A percentile compares a stretch with the other conserved stretches of the same genome.
Evolutionary conservation across 1,140 invertebrate species (phyloP).

Genomic region (Marisa cornuarietis): DNA sequence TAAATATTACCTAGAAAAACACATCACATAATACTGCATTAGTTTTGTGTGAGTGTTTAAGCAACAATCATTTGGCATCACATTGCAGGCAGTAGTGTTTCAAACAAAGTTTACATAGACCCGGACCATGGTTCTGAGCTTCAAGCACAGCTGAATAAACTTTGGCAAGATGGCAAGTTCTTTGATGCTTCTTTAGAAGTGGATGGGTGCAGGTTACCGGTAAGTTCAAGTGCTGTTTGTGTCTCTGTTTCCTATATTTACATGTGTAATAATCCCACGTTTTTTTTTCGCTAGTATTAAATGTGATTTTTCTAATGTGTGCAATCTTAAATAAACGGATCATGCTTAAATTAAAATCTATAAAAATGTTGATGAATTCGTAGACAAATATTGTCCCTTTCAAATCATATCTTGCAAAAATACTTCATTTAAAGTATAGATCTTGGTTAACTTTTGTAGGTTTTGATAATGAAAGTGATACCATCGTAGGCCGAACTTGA

Average conservation of each 20-base stretch:
- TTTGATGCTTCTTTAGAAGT: slow-evolving; percentile 50
- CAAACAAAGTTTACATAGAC: slow-evolving; percentile 30
- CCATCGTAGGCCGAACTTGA: background rate
- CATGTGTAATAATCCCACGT: background rate
- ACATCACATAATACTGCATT: background rate
- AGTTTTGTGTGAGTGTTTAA: background rate
- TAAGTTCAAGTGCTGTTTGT: slow-evolving; percentile 14
- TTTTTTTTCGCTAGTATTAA: background rate
- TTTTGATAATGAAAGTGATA: slow-evolving; percentile 4
- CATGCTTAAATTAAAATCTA: too few relatives aligned
- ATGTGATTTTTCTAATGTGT: too few relatives aligned
- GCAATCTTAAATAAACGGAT: too few relatives aligned
- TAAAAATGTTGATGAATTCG: too few relatives aligned
- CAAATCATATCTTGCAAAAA: too few relatives aligned
- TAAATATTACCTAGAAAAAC: too few relatives aligned
- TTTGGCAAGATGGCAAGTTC: slow-evolving; percentile 46
- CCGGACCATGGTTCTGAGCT: slow-evolving; percentile 36
- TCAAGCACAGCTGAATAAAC: slow-evolving; percentile 26
- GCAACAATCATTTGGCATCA: too few relatives aligned
- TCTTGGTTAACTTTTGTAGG: background rate
- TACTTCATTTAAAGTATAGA: too few relatives aligned
- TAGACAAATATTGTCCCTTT: too few relatives aligned
- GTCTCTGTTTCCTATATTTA: background rate
- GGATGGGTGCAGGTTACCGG: slow-evolving; percentile 45
- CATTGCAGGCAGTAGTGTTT: slow-evolving; percentile 2